phyloP scores from a whole-genome alignment of 1,140 invertebrate species.

The Eciton burchellii region DNA sequence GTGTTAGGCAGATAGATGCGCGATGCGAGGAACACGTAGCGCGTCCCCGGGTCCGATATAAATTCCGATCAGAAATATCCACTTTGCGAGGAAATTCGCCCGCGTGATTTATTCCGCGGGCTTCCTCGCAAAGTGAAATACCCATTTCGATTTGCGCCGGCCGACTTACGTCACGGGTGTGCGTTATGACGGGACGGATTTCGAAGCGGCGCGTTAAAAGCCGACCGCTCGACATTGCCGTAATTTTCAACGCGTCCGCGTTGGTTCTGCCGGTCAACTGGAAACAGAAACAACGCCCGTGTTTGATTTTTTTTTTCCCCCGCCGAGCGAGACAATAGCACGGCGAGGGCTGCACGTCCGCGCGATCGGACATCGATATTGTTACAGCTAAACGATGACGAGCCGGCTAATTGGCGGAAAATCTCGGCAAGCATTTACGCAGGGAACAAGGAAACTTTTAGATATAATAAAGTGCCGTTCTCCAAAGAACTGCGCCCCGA shows the following conservation, averaged over 20 bases:
- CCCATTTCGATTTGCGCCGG: conserved; percentile 58
- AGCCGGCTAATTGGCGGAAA: neutral
- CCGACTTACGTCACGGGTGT: conserved; percentile 2
- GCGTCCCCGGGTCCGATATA: conserved; percentile 35
- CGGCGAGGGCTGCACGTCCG: neutral
- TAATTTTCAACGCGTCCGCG: conserved; percentile 28
- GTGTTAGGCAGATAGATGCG: neutral
- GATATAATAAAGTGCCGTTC: conserved; percentile 11
- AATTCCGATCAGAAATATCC: conserved; percentile 69
- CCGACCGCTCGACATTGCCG: neutral
- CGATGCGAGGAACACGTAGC: conserved; percentile 28
- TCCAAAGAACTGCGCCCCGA: neutral
- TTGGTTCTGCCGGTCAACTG: neutral
- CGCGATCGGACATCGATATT: neutral
- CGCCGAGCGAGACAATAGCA: neutral
- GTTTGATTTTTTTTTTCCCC: conserved; percentile 9
- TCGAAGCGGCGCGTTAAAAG: conserved; percentile 37
- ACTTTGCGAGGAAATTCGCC: conserved; percentile 62
- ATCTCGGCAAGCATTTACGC: neutral
- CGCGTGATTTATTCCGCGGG: conserved; percentile 56
- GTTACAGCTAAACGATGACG: neutral
- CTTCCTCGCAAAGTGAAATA: conserved; percentile 36
- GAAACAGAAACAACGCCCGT: neutral
- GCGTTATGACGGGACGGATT: conserved; percentile 20
- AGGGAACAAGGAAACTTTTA: conserved; percentile 11